Evolutionary conservation across 2,113 vertebrate species (phyloP).

Genomic region (Elgaria multicarinata): DNA sequence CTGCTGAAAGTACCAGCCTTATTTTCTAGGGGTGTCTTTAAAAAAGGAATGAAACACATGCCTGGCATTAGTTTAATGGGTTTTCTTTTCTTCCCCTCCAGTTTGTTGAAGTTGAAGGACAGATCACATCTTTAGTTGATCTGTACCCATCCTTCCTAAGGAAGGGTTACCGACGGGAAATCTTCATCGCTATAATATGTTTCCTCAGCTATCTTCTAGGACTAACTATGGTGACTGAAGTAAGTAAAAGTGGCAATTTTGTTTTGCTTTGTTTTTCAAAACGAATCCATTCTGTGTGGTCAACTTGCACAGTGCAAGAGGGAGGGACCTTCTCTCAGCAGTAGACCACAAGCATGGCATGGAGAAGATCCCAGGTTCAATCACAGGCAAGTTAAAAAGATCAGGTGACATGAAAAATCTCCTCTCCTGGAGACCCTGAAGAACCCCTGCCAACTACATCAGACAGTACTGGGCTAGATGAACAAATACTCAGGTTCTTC

Average conservation of each 20-base stretch:
- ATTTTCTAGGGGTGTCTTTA: background rate
- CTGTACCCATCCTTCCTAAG: slow-evolving; percentile 97
- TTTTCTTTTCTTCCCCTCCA: slow-evolving; percentile 62
- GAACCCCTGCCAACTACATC: background rate
- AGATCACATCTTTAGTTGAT: slow-evolving; percentile 99
- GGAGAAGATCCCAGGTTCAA: background rate
- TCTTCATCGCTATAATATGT: slow-evolving; percentile 96
- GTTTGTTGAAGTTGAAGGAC: slow-evolving; percentile 99
- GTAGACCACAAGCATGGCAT: background rate
- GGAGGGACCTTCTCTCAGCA: background rate
- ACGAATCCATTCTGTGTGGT: background rate
- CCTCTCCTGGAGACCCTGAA: background rate
- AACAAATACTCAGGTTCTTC: background rate
- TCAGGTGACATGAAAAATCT: background rate
- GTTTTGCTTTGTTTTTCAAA: background rate
- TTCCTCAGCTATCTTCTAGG: slow-evolving; percentile 97
- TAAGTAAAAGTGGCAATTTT: slow-evolving; percentile 71
- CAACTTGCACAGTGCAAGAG: background rate
- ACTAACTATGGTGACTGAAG: slow-evolving; percentile 97
- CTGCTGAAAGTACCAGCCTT: background rate
- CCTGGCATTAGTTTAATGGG: background rate
- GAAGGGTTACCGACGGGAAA: slow-evolving; percentile 98
- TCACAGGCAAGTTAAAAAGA: background rate
- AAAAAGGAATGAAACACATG: background rate
- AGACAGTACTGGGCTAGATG: background rate